Conservation (phyloP, 2,797 vertebrate genomes). For the Premnoplex brunnescens region DNA sequence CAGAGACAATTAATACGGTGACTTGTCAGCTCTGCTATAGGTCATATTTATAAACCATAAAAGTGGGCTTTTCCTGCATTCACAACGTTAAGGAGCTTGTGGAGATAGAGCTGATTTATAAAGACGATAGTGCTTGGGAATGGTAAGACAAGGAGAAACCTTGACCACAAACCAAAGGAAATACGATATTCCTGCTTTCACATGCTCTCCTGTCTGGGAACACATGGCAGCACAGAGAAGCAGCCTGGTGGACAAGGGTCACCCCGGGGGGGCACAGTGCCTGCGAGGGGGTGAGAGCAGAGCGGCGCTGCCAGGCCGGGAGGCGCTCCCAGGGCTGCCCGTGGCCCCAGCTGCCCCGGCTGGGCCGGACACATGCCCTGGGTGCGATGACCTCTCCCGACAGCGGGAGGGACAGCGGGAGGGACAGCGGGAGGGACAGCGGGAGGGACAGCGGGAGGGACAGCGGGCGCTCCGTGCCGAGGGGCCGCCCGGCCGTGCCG, state of each 20-base stretch:
- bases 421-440: fast-evolving
- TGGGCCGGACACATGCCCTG: background rate
- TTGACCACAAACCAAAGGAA: background rate
- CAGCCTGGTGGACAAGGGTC: background rate
- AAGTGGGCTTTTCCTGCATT: background rate
- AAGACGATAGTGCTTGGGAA: background rate
- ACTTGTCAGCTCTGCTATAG: background rate
- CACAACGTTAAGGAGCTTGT: background rate
- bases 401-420: background rate
- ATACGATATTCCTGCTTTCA: background rate
- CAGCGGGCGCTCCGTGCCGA: background rate
- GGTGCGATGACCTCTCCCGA: background rate
- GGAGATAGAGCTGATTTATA: background rate
- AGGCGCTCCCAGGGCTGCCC: background rate
- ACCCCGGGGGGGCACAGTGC: background rate
- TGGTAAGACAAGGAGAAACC: background rate
- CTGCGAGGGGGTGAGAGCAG: no score
- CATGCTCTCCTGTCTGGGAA: background rate
- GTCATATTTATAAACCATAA: background rate
- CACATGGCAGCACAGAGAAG: background rate
- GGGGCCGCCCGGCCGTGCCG: no score
- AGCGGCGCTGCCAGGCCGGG: fast-evolving
- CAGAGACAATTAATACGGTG: fast-evolving
- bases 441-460: background rate
- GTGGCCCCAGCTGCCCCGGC: background rate